phyloP scores from a whole-genome alignment of 2,797 vertebrate genomes.

The Dallia pectoralis region DNA sequence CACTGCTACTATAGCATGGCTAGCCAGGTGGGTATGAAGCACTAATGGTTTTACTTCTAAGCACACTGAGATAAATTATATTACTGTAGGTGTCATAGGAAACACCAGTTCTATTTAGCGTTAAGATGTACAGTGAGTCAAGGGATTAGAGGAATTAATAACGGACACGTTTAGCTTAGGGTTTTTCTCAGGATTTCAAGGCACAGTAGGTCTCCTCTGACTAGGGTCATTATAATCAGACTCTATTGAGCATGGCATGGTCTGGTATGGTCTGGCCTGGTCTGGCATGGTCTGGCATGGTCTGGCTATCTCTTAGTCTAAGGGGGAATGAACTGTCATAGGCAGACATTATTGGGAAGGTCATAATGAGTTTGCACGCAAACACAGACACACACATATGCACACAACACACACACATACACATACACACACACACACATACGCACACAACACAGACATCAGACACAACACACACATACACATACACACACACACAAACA shows the following conservation, averaged over 20 bases:
- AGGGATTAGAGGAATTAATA: too few species aligned
- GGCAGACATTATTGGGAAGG: constrained; percentile 66
- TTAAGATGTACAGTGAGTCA: too few species aligned
- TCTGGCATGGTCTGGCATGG: constrained; percentile 58
- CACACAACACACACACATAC: constrained; percentile 8
- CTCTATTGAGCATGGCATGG: constrained; percentile 58
- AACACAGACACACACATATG: constrained; percentile 42
- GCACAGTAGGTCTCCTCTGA: constrained; percentile 41
- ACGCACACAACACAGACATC: not conserved
- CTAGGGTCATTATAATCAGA: constrained; percentile 68
- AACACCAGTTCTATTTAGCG: too few species aligned
- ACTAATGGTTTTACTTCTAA: too few species aligned
- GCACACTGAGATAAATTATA: too few species aligned
- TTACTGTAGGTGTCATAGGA: too few species aligned
- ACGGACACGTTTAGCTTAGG: too few species aligned
- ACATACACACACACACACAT: constrained; percentile 14
- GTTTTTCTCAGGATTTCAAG: constrained; percentile 31
- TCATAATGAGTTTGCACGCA: constrained; percentile 63
- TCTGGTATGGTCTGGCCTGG: constrained; percentile 40
- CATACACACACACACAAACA: constrained; percentile 27
- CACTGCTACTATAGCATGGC: too few species aligned
- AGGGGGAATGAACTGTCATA: constrained; percentile 67
- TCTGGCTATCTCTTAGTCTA: constrained; percentile 46
- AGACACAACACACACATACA: constrained; percentile 29
- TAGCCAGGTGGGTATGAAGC: too few species aligned